phyloP scores from a whole-genome alignment of 2,888 invertebrate species.

The Gymnocheta viridis region DNA sequence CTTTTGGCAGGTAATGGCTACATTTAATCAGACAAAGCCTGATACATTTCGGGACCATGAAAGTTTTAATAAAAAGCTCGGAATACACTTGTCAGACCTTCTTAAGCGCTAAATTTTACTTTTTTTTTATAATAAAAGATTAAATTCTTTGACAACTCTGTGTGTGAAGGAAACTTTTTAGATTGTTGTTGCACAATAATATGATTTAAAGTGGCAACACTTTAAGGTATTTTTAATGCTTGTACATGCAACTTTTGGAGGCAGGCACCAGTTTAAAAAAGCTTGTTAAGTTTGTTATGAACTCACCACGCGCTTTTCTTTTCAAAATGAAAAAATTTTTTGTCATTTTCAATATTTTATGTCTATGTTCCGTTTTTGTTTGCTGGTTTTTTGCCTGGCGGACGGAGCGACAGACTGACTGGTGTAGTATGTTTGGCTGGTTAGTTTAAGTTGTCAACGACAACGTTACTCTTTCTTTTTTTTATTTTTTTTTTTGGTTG shows the following conservation, averaged over 20 bases:
- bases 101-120: too few relatives aligned
- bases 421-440: conserved; percentile 8
- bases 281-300: conserved; percentile 29
- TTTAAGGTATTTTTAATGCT: conserved; percentile 19
- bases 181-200: conserved; percentile 9
- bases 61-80: too few relatives aligned
- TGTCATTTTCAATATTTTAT: conserved; percentile 40
- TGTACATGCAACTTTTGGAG: not conserved
- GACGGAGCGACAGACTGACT: not conserved
- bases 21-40: too few relatives aligned
- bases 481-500: conserved; percentile 11
- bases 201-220: conserved; percentile 31
- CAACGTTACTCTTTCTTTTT: conserved; percentile 41
- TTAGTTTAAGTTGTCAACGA: conserved; percentile 48
- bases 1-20: too few relatives aligned
- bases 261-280: conserved; percentile 9
- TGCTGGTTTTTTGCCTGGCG: not conserved
- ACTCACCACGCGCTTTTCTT: conserved; percentile 28
- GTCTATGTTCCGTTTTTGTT: conserved; percentile 38
- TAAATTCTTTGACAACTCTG: conserved; percentile 19
- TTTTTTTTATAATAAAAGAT: too few relatives aligned
- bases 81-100: too few relatives aligned
- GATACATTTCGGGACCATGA: too few relatives aligned
- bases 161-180: not conserved
- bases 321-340: conserved; percentile 10